A percentile compares a stretch with the other conserved stretches of the same genome.
Evolutionary conservation across 1,140 invertebrate genomes (phyloP).

Genomic region (Amyelois transitella): DNA sequence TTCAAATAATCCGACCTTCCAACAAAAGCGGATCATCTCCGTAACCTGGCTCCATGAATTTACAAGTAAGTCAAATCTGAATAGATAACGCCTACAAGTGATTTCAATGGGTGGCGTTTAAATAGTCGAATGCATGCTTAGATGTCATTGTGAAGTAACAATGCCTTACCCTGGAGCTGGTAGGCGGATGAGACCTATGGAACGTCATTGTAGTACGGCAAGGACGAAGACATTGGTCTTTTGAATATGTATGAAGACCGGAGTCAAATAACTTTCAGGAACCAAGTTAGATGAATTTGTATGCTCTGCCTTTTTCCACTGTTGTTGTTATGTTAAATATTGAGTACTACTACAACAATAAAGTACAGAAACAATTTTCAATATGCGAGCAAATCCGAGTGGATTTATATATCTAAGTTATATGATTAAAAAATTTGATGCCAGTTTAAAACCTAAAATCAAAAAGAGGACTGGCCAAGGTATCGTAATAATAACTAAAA

Average conservation of each 20-base stretch:
- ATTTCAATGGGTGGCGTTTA: neutral
- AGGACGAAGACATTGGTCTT: neutral
- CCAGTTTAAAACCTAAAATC: too few species aligned
- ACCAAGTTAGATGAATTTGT: too few species aligned
- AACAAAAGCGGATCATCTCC: neutral
- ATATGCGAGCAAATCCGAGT: too few species aligned
- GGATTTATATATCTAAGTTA: too few species aligned
- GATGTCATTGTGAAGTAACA: neutral
- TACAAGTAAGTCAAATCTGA: neutral
- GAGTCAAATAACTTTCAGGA: neutral
- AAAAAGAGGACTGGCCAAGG: too few species aligned
- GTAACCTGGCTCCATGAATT: neutral
- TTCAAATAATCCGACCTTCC: neutral
- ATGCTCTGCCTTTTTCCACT: too few species aligned
- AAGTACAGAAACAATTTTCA: too few species aligned
- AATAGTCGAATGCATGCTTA: neutral
- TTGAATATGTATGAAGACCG: neutral
- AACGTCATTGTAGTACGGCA: neutral
- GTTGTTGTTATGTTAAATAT: too few species aligned
- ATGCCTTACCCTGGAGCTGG: neutral
- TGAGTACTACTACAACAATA: too few species aligned
- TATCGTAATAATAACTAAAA: neutral
- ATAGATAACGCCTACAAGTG: neutral
- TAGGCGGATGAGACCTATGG: neutral
- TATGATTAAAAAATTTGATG: too few species aligned